Evolutionary conservation across 2,888 invertebrate species (phyloP).

Genomic region (Caenorhabditis japonica): DNA sequence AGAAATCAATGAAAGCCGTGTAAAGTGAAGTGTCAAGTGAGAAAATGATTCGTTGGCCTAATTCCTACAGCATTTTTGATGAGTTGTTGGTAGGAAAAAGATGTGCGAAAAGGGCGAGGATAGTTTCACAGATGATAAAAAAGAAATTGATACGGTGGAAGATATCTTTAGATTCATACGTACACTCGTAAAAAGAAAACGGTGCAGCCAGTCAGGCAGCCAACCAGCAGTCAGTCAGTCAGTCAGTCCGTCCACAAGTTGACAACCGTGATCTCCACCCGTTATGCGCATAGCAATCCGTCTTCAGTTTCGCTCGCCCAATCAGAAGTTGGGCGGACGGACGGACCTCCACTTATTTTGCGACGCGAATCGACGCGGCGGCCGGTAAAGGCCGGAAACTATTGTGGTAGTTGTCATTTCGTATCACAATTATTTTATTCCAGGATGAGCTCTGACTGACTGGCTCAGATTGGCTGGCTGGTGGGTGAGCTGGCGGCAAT

Average conservation of each 20-base stretch:
- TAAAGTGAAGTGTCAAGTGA: constrained; percentile 5
- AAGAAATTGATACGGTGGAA: constrained; percentile 43
- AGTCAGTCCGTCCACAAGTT: no score
- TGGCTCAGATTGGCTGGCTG: constrained; percentile 12
- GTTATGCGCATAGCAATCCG: no score
- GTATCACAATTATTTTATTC: constrained; percentile 35
- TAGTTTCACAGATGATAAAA: constrained; percentile 51
- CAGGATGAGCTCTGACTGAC: no score
- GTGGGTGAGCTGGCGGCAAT: constrained; percentile 15
- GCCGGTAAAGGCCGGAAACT: constrained; percentile 24
- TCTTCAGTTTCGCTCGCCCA: constrained; percentile 36
- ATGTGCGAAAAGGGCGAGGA: constrained; percentile 48
- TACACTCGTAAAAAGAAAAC: constrained; percentile 31
- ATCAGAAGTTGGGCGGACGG: no score
- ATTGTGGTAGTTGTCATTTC: constrained; percentile 34
- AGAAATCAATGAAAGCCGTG: constrained; percentile 3
- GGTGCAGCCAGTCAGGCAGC: constrained; percentile 40
- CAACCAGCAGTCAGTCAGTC: no score
- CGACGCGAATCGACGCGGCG: no score
- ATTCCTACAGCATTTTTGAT: constrained; percentile 35
- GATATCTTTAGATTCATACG: constrained; percentile 45
- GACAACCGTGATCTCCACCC: neutral
- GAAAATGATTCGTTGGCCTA: constrained; percentile 29
- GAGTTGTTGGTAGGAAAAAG: constrained; percentile 41
- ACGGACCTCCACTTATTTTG: constrained; percentile 29